phyloP scores from a whole-genome alignment of 1,140 invertebrate species.

The Elymnias hypermnestra region DNA sequence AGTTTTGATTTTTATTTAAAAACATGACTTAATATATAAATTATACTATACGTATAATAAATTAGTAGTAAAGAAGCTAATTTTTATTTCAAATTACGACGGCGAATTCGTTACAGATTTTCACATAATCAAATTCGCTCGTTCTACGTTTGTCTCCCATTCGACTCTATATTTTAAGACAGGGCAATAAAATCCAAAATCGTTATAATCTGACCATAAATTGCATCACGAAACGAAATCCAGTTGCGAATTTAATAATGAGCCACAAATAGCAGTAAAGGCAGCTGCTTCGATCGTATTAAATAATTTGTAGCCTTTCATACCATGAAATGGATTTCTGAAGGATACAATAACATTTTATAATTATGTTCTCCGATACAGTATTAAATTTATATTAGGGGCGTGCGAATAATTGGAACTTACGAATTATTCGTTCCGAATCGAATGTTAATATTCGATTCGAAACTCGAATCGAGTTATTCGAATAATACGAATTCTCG shows the following conservation, averaged over 20 bases:
- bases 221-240: constrained; percentile 1
- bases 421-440: too few species aligned
- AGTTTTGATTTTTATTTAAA: too few species aligned
- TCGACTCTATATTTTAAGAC: background rate
- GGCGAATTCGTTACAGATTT: background rate
- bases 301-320: background rate
- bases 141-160: background rate
- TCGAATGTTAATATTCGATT: too few species aligned
- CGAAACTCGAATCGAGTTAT: too few species aligned
- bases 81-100: background rate
- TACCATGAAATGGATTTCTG: background rate
- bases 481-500: too few species aligned
- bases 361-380: too few species aligned
- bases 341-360: too few species aligned
- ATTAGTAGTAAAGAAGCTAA: background rate
- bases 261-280: background rate
- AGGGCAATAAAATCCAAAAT: background rate
- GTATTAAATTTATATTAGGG: too few species aligned
- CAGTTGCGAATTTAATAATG: constrained; percentile 1
- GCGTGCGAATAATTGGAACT: too few species aligned
- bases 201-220: background rate
- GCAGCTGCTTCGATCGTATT: constrained; percentile 1
- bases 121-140: constrained; percentile 2
- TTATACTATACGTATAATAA: too few species aligned
- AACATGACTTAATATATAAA: too few species aligned